phyloP scores from a whole-genome alignment of 2,888 invertebrate species.

The Xestia rhomboidea region DNA sequence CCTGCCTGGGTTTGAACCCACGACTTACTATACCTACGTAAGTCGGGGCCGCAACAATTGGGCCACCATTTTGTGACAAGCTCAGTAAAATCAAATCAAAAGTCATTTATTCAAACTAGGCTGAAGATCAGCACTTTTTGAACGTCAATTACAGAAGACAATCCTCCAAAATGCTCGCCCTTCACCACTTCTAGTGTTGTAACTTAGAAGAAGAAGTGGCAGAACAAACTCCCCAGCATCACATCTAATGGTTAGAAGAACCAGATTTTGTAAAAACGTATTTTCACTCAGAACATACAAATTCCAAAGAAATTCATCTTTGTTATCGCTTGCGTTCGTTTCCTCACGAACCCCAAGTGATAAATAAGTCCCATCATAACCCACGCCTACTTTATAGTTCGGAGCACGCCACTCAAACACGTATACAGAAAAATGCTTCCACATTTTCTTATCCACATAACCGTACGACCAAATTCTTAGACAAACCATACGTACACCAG shows the following conservation, averaged over 20 bases:
- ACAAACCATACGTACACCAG: conserved; percentile 64
- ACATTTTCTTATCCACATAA: conserved; percentile 62
- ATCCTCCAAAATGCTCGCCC: neutral
- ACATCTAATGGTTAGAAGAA: neutral
- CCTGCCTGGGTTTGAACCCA: too few relatives aligned
- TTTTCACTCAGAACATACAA: neutral
- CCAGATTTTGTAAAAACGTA: neutral
- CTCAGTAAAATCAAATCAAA: neutral
- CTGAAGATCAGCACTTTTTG: neutral
- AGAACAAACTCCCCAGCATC: neutral
- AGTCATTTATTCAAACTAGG: neutral
- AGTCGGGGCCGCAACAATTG: too few relatives aligned
- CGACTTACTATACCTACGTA: too few relatives aligned
- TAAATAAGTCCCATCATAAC: conserved; percentile 55
- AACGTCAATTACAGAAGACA: neutral
- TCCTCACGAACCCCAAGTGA: conserved; percentile 17
- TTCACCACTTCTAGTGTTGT: too few relatives aligned
- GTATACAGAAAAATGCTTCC: conserved; percentile 58
- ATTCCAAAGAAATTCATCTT: conserved; percentile 11
- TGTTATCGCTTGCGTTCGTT: neutral
- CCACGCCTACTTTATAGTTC: conserved; percentile 55
- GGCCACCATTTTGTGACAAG: neutral
- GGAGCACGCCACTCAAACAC: conserved; percentile 57
- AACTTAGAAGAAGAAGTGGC: too few relatives aligned
- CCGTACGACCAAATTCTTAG: conserved; percentile 65